phyloP scores from a whole-genome alignment of 2,113 vertebrate genomes.

The Romanogobio albipinnatus region DNA sequence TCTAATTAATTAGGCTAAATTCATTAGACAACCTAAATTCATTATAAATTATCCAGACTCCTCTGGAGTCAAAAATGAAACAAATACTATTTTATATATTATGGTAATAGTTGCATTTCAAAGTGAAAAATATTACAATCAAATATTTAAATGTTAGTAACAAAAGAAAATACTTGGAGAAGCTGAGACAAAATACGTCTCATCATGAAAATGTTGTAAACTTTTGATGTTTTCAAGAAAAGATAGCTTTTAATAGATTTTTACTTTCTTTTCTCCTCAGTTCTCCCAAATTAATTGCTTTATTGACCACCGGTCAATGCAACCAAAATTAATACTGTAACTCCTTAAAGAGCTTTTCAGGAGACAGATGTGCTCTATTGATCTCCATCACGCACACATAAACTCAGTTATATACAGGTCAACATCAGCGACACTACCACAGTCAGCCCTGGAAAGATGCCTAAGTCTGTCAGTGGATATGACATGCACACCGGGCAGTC shows the following conservation, averaged over 20 bases:
- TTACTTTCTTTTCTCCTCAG: background rate
- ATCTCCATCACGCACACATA: background rate
- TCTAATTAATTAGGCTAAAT: background rate
- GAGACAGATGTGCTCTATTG: constrained; percentile 3
- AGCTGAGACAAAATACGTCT: background rate
- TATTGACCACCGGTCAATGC: background rate
- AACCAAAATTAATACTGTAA: background rate
- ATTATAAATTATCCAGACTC: too few species aligned
- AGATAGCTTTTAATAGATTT: background rate
- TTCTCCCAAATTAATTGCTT: background rate
- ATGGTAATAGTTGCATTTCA: too few species aligned
- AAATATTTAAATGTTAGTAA: background rate
- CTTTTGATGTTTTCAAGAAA: background rate
- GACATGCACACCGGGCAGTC: background rate
- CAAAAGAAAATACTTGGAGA: too few species aligned
- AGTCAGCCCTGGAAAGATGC: constrained; percentile 12
- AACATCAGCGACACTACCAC: background rate
- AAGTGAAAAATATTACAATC: background rate
- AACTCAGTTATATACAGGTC: background rate
- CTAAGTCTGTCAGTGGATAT: constrained; percentile 22
- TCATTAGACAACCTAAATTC: background rate
- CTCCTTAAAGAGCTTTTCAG: background rate
- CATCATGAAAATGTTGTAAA: background rate
- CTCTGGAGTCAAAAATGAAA: too few species aligned
- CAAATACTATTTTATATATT: too few species aligned